Percentiles rank a stretch among this genome's conserved stretches.
Conservation (phyloP, 2,113 vertebrate species). For the Dicerorhinus sumatrensis region DNA sequence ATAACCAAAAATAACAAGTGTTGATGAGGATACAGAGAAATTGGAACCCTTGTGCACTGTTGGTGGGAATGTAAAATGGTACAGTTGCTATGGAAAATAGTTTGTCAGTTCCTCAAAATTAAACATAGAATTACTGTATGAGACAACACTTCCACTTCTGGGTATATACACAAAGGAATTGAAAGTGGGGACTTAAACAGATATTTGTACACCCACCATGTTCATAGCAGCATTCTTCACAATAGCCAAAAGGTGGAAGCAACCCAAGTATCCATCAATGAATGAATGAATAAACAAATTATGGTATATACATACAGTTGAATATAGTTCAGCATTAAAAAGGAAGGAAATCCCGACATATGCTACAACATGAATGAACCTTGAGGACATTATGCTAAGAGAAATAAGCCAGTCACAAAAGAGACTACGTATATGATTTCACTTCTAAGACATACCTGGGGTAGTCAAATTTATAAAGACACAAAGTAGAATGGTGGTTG, state of each 20-base stretch:
- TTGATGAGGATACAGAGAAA: background rate
- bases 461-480: background rate
- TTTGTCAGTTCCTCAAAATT: background rate
- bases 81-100: background rate
- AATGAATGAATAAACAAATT: background rate
- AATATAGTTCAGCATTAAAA: background rate
- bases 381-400: background rate
- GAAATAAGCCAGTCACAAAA: slow-evolving; percentile 21
- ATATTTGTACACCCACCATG: background rate
- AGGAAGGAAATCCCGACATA: background rate
- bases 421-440: background rate
- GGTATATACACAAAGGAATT: background rate
- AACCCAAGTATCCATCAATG: background rate
- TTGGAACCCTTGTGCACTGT: background rate
- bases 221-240: background rate
- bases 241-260: background rate
- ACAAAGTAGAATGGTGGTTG: background rate
- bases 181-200: background rate
- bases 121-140: background rate
- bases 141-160: background rate
- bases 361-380: background rate
- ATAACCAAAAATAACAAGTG: background rate
- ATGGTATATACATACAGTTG: background rate
- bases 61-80: background rate
- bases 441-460: background rate